These are phyloP conservation scores for Lithophane semibrunnea DNA, from an alignment of 2,888 invertebrate species.

Conservation along the genomic window DNA sequence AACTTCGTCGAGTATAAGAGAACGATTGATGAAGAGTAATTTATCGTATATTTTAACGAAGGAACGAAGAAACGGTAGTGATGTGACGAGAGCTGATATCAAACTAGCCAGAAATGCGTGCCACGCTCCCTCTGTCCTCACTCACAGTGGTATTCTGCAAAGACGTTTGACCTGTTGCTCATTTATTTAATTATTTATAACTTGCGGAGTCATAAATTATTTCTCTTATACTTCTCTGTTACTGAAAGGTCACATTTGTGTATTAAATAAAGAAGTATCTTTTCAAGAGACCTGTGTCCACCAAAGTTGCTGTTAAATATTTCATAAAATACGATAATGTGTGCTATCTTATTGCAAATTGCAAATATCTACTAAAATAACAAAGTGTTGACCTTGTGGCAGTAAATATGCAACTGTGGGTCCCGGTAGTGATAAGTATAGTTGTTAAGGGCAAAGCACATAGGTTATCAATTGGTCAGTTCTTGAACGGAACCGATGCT, in stretches of 20 bases:
- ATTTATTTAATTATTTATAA: constrained; percentile 56
- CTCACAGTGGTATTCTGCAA: constrained; percentile 84
- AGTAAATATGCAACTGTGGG: constrained; percentile 15
- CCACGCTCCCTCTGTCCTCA: constrained; percentile 86
- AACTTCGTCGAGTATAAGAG: constrained; percentile 45
- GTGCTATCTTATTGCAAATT: background rate
- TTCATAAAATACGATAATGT: background rate
- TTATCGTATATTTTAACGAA: constrained; percentile 75
- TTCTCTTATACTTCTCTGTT: constrained; percentile 7
- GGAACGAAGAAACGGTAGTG: constrained; percentile 80
- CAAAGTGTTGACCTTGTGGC: background rate
- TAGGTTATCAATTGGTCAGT: constrained; percentile 32
- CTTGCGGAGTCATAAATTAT: constrained; percentile 16
- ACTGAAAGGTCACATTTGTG: background rate
- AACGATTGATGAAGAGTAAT: constrained; percentile 64
- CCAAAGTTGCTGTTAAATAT: background rate
- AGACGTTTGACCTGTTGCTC: constrained; percentile 71
- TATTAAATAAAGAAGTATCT: background rate
- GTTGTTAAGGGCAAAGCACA: constrained; percentile 10
- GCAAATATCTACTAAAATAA: background rate
- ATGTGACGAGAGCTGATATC: constrained; percentile 88
- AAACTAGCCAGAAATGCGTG: constrained; percentile 89
- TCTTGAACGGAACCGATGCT: background rate
- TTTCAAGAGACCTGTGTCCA: background rate
- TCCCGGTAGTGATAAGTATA: constrained; percentile 18